phyloP scores from a whole-genome alignment of 2,113 vertebrate genomes.

The Gasterosteus nipponicus region DNA sequence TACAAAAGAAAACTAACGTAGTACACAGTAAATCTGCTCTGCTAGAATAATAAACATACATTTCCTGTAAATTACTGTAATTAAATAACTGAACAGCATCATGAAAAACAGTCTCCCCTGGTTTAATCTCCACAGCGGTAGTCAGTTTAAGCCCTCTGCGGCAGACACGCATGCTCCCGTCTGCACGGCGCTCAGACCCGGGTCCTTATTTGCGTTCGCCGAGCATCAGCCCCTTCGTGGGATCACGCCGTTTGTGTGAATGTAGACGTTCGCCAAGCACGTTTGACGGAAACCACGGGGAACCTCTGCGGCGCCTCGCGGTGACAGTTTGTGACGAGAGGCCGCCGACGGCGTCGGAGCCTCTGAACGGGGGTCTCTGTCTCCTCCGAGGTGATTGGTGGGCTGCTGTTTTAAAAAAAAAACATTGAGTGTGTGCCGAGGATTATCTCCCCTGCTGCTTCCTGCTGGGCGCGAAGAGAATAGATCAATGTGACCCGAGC shows the following conservation, averaged over 20 bases:
- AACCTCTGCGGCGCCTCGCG: slow-evolving; percentile 45
- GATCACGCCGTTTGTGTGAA: slow-evolving; percentile 53
- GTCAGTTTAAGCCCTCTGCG: slow-evolving; percentile 15
- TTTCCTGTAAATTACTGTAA: not conserved
- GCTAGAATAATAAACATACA: not conserved
- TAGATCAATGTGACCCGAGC: slow-evolving; percentile 29
- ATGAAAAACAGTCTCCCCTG: slow-evolving; percentile 5
- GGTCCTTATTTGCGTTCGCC: slow-evolving; percentile 58
- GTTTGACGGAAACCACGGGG: slow-evolving; percentile 69
- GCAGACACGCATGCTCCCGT: slow-evolving; percentile 38
- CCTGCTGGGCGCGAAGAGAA: slow-evolving; percentile 16
- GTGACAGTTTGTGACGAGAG: slow-evolving; percentile 64
- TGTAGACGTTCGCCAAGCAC: slow-evolving; percentile 57
- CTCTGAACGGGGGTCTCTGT: slow-evolving; percentile 36
- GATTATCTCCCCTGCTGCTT: slow-evolving; percentile 22
- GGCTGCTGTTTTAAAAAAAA: slow-evolving; percentile 35
- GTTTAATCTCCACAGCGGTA: not conserved
- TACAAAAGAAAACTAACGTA: not conserved
- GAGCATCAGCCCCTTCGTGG: slow-evolving; percentile 48
- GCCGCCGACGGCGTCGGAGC: slow-evolving; percentile 57
- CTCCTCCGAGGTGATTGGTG: slow-evolving; percentile 31
- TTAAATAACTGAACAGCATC: not conserved
- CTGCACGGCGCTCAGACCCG: slow-evolving; percentile 17
- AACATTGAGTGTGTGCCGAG: slow-evolving; percentile 27
- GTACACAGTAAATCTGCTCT: not conserved